Percentiles rank a stretch among this genome's conserved stretches.
Evolutionary conservation across 2,113 vertebrate species (phyloP).

Genomic region (Glaucomys volans): DNA sequence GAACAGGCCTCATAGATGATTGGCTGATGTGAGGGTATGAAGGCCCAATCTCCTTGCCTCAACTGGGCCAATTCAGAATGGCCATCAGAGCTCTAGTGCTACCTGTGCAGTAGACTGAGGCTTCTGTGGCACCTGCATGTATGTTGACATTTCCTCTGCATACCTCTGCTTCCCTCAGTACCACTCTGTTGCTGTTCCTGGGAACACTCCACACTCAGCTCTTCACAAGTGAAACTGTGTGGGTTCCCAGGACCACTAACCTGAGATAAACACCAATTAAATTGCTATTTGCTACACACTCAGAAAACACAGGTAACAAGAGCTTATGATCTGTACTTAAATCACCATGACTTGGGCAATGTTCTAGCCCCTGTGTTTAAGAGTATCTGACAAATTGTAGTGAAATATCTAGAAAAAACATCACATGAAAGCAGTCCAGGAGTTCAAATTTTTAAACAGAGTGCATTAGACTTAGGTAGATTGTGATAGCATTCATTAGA

Average conservation of each 20-base stretch:
- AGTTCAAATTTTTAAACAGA: not conserved
- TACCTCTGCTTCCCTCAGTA: not conserved
- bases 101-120: too few species aligned
- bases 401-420: not conserved
- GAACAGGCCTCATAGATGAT: not conserved
- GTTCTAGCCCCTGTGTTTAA: not conserved
- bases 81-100: not conserved
- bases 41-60: not conserved
- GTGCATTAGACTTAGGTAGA: not conserved
- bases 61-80: not conserved
- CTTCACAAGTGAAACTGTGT: not conserved
- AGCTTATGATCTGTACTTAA: not conserved
- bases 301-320: not conserved
- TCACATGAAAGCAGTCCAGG: not conserved
- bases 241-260: not conserved
- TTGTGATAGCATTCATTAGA: not conserved
- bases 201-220: not conserved
- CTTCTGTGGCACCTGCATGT: not conserved
- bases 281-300: not conserved
- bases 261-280: not conserved
- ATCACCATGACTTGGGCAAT: not conserved
- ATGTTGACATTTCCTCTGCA: not conserved
- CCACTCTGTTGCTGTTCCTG: rapidly evolving
- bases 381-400: not conserved
- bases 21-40: not conserved